phyloP scores from a whole-genome alignment of 2,113 vertebrate species.

The Oryzias javanicus region DNA sequence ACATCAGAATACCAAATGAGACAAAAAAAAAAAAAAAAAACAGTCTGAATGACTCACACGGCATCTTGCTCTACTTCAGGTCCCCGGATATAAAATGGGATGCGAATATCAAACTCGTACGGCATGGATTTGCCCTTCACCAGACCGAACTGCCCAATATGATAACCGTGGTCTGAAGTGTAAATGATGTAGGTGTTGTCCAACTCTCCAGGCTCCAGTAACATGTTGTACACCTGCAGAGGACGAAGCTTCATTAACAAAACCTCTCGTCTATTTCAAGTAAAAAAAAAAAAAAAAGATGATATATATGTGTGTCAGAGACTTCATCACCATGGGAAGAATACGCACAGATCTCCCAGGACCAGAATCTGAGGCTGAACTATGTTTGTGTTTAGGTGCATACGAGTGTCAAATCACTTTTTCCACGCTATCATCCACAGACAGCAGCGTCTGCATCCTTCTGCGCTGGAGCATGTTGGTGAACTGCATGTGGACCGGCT shows the following conservation, averaged over 20 bases:
- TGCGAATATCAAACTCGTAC: constrained; percentile 95
- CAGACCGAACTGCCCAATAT: constrained; percentile 96
- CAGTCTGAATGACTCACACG: constrained; percentile 78
- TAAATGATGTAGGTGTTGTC: constrained; percentile 96
- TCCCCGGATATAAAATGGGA: constrained; percentile 93
- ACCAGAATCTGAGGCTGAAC: constrained; percentile 35
- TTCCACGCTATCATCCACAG: constrained; percentile 94
- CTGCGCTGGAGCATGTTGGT: constrained; percentile 95
- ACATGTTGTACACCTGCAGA: constrained; percentile 85
- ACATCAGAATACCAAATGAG: constrained; percentile 4
- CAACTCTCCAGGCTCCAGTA: constrained; percentile 91
- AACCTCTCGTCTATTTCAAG: constrained; percentile 50
- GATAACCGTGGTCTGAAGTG: constrained; percentile 96
- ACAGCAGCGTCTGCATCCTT: constrained; percentile 93
- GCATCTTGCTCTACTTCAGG: constrained; percentile 92
- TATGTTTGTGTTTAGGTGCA: constrained; percentile 21
- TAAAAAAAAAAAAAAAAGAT: constrained; percentile 34
- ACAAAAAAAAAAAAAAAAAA: background rate
- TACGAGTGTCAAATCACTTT: constrained; percentile 73
- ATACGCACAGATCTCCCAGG: constrained; percentile 67
- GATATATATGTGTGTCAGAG: constrained; percentile 67
- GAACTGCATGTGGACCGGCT: constrained; percentile 98
- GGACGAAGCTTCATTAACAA: constrained; percentile 26
- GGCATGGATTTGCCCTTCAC: constrained; percentile 99
- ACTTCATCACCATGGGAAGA: constrained; percentile 61